phyloP scores from a whole-genome alignment of 2,888 invertebrate genomes.

The Allacma fusca region DNA sequence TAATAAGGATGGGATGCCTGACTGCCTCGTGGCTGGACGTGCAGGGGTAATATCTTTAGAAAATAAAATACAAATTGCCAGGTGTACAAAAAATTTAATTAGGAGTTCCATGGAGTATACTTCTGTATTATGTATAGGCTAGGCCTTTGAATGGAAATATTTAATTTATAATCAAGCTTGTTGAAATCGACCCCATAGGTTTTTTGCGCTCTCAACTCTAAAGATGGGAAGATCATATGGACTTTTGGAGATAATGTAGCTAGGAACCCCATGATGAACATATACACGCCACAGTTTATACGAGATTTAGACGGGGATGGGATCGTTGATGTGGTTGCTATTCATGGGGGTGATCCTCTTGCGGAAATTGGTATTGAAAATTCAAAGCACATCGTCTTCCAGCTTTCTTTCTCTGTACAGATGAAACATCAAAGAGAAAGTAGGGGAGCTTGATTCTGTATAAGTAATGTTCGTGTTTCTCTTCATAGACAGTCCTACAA shows the following conservation, averaged over 20 bases:
- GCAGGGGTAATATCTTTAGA: slow-evolving; percentile 72
- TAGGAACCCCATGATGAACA: slow-evolving; percentile 67
- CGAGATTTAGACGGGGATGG: slow-evolving; percentile 76
- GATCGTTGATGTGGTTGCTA: slow-evolving; percentile 74
- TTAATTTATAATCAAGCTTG: too few species aligned
- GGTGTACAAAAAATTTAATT: too few species aligned
- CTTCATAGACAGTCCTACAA: slow-evolving; percentile 63
- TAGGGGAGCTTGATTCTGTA: too few species aligned
- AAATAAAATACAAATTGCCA: too few species aligned
- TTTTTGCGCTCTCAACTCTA: slow-evolving; percentile 72
- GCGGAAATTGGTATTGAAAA: slow-evolving; percentile 64
- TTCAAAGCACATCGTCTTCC: too few species aligned
- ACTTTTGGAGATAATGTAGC: slow-evolving; percentile 65
- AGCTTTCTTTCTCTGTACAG: too few species aligned
- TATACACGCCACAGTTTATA: slow-evolving; percentile 77
- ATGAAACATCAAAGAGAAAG: too few species aligned
- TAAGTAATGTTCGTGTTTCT: too few species aligned
- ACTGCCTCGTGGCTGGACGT: slow-evolving; percentile 78
- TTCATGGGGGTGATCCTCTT: slow-evolving; percentile 70
- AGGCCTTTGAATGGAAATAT: too few species aligned
- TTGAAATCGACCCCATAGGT: slow-evolving; percentile 64
- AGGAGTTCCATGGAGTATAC: too few species aligned
- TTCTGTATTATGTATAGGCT: too few species aligned
- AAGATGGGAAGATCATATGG: slow-evolving; percentile 75
- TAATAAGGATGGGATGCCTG: slow-evolving; percentile 73